A percentile compares a stretch with the other conserved stretches of the same genome.
phyloP scores from a whole-genome alignment of 1,140 invertebrate genomes.

The Chrysomallon squamiferum region DNA sequence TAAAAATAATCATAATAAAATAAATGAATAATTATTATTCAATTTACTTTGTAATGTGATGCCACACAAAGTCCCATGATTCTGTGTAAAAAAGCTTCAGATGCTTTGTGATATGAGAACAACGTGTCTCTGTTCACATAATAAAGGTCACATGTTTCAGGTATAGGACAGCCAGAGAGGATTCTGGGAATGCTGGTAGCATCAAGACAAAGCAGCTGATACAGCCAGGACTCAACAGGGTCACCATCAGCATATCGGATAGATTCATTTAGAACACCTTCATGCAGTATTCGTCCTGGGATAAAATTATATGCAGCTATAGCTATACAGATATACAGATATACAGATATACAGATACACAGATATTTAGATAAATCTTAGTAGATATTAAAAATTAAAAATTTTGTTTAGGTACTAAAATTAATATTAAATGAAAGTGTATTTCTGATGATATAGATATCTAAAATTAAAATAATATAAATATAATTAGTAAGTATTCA shows the following conservation, averaged over 20 bases:
- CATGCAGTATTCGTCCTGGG: slow-evolving; percentile 63
- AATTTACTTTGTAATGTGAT: slow-evolving; percentile 90
- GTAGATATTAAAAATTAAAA: not conserved
- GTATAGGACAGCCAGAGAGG: slow-evolving; percentile 83
- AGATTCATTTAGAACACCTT: slow-evolving; percentile 81
- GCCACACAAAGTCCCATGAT: slow-evolving; percentile 93
- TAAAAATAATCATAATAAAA: too few species aligned
- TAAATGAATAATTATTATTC: too few species aligned
- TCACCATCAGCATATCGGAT: slow-evolving; percentile 93
- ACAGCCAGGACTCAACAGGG: slow-evolving; percentile 90
- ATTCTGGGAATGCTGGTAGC: slow-evolving; percentile 66
- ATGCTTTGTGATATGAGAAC: slow-evolving; percentile 96
- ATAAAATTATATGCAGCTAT: slow-evolving; percentile 17
- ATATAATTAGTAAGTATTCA: too few species aligned
- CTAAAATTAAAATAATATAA: too few species aligned
- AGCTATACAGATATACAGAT: not conserved
- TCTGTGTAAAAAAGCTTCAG: slow-evolving; percentile 92
- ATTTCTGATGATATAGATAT: too few species aligned
- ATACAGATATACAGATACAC: not conserved
- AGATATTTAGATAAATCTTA: too few species aligned
- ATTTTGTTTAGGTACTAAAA: not conserved
- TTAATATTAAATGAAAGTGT: too few species aligned
- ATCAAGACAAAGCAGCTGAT: slow-evolving; percentile 90
- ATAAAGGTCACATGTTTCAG: slow-evolving; percentile 86
- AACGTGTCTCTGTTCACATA: slow-evolving; percentile 85